Percentiles rank a stretch among this genome's conserved stretches.
Evolutionary conservation across 1,140 invertebrate genomes (phyloP).

Genomic region (Bombus pascuorum): DNA sequence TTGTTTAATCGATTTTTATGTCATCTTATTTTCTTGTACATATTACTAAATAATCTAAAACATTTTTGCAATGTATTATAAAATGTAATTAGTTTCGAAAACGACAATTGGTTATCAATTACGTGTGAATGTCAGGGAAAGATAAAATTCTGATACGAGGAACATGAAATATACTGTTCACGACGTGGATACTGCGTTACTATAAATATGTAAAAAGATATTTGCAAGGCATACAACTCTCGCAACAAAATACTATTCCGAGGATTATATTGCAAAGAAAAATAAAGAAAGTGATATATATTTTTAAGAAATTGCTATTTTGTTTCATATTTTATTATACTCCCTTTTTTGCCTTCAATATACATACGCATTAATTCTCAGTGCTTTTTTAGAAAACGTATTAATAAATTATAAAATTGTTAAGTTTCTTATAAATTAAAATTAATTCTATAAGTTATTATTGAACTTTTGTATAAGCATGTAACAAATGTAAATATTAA

Average conservation of each 20-base stretch:
- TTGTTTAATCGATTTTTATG: slow-evolving; percentile 56
- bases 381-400: slow-evolving; percentile 5
- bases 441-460: not conserved
- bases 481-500: slow-evolving; percentile 25
- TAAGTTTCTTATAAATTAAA: slow-evolving; percentile 13
- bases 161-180: slow-evolving; percentile 57
- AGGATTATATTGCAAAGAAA: slow-evolving; percentile 70
- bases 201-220: slow-evolving; percentile 71
- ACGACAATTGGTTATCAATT: slow-evolving; percentile 48
- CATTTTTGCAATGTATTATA: slow-evolving; percentile 59
- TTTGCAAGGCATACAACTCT: slow-evolving; percentile 63
- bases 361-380: slow-evolving; percentile 18
- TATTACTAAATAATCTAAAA: slow-evolving; percentile 64
- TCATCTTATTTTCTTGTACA: slow-evolving; percentile 64
- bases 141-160: slow-evolving; percentile 39
- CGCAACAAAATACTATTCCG: slow-evolving; percentile 64
- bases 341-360: slow-evolving; percentile 32
- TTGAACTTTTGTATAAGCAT: slow-evolving; percentile 3
- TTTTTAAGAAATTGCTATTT: slow-evolving; percentile 71
- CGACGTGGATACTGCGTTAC: slow-evolving; percentile 56
- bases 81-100: slow-evolving; percentile 58
- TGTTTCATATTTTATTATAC: slow-evolving; percentile 50
- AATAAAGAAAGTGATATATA: slow-evolving; percentile 76
- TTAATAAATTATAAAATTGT: not conserved
- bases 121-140: slow-evolving; percentile 29